These are phyloP conservation scores for Melikaiella ostensackeni DNA, from an alignment of 2,888 invertebrate genomes.

Conservation along the genomic window DNA sequence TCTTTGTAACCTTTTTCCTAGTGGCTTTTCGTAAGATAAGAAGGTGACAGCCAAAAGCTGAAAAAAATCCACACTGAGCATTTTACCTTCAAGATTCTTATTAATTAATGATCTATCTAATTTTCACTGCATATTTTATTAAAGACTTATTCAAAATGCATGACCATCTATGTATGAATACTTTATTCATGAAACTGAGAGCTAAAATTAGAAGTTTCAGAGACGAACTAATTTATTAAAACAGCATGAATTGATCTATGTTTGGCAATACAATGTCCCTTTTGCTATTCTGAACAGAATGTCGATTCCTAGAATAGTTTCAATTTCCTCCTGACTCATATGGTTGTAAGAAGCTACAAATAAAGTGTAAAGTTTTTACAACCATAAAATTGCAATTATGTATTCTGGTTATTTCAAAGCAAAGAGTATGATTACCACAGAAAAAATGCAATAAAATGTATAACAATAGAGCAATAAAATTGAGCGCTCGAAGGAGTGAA, in stretches of 20 bases:
- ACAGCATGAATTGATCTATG: neutral
- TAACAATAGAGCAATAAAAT: conserved; percentile 20
- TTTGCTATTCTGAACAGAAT: no score
- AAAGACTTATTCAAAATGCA: neutral
- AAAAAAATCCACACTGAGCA: neutral
- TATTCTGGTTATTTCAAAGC: neutral
- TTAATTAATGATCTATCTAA: no score
- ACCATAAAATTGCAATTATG: neutral
- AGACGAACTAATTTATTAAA: neutral
- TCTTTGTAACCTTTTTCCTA: conserved; percentile 53
- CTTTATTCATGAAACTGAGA: neutral
- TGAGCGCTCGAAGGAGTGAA: conserved; percentile 7
- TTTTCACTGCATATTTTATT: no score
- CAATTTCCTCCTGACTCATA: neutral
- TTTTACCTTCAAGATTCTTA: no score
- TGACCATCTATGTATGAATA: neutral
- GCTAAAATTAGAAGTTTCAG: neutral
- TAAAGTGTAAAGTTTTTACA: no score
- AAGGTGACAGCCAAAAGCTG: neutral
- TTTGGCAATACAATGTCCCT: no score
- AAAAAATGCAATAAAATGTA: neutral
- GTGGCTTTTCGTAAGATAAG: conserved; percentile 52
- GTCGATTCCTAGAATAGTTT: neutral
- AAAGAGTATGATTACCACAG: neutral
- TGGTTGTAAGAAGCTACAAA: no score